Evolutionary conservation across 2,888 invertebrate species (phyloP).

Genomic region (Eristalinus sepulchralis): DNA sequence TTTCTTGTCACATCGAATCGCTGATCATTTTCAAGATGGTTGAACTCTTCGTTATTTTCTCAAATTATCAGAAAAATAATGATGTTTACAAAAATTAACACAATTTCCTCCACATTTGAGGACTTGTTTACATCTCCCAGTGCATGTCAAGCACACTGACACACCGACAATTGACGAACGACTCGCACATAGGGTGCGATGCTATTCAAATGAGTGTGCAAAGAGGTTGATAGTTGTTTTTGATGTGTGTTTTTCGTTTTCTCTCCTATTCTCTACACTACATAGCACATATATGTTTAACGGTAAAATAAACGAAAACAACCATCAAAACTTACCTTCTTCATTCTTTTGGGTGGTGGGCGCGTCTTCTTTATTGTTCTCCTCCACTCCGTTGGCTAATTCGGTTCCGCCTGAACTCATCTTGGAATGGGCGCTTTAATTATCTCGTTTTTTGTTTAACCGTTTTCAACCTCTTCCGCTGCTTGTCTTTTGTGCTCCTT

Average conservation of each 20-base stretch:
- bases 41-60: neutral
- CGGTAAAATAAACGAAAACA: neutral
- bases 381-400: constrained; percentile 53
- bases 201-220: neutral
- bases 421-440: constrained; percentile 32
- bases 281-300: neutral
- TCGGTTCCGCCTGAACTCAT: constrained; percentile 59
- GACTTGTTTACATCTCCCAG: neutral
- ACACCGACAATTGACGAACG: neutral
- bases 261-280: neutral
- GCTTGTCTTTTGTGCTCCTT: neutral
- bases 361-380: constrained; percentile 36
- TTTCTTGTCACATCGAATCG: neutral
- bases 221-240: neutral
- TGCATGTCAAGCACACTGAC: neutral
- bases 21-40: neutral
- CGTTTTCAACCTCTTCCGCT: constrained; percentile 3
- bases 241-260: neutral
- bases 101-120: neutral
- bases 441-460: constrained; percentile 2
- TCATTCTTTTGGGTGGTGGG: constrained; percentile 47
- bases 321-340: constrained; percentile 44
- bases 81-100: neutral
- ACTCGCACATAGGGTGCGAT: neutral
- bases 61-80: neutral